Evolutionary conservation across 2,888 invertebrate species (phyloP).

Genomic region (Scotopteryx bipunctaria): DNA sequence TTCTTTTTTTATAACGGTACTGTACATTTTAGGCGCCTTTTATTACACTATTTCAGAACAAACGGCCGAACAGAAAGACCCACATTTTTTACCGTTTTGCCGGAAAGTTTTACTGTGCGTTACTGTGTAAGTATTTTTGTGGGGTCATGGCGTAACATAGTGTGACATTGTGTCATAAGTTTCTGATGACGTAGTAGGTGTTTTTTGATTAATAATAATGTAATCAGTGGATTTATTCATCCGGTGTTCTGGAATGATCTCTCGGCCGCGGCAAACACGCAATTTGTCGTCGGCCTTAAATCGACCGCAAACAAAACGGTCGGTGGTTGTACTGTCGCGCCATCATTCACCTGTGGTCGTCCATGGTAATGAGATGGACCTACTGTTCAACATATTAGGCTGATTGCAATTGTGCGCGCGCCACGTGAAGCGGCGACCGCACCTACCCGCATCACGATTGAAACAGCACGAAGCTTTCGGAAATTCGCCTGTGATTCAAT

Average conservation of each 20-base stretch:
- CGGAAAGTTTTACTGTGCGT: constrained; percentile 40
- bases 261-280: constrained; percentile 75
- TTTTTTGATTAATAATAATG: constrained; percentile 33
- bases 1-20: constrained; percentile 53
- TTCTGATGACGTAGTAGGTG: neutral
- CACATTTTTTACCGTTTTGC: constrained; percentile 40
- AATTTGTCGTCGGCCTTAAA: constrained; percentile 81
- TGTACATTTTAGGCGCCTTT: constrained; percentile 57
- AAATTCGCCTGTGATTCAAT: constrained; percentile 38
- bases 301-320: constrained; percentile 82
- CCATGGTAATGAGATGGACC: constrained; percentile 82
- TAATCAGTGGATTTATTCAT: constrained; percentile 66
- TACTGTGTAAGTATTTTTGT: constrained; percentile 34
- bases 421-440: constrained; percentile 55
- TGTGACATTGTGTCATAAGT: constrained; percentile 25
- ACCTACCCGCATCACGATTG: constrained; percentile 62
- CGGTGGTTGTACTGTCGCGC: constrained; percentile 62
- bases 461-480: constrained; percentile 46
- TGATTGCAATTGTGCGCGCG: constrained; percentile 74
- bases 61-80: constrained; percentile 38
- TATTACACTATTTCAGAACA: constrained; percentile 44
- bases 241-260: constrained; percentile 70
- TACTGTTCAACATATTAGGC: constrained; percentile 80
- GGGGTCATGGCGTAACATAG: constrained; percentile 31
- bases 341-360: constrained; percentile 82